Conservation (phyloP, 2,888 invertebrate species). For the Chironomus riparius region DNA sequence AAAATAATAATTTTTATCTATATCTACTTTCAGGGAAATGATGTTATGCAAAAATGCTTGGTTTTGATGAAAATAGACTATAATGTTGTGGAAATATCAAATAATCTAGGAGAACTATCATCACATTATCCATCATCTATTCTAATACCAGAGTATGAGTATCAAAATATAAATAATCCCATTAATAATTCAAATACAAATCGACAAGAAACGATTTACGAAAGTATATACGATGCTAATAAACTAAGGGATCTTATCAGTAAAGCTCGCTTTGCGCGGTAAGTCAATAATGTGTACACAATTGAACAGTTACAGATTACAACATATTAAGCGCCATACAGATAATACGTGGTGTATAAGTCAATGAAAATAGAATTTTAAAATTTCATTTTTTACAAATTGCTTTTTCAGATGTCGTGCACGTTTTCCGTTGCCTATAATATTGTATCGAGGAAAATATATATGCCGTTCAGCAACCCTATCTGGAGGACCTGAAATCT, state of each 20-base stretch:
- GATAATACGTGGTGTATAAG: background rate
- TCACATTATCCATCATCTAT: slow-evolving; percentile 62
- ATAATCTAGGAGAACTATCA: slow-evolving; percentile 56
- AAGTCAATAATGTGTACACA: slow-evolving; percentile 17
- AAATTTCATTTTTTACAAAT: background rate
- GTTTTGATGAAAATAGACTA: slow-evolving; percentile 59
- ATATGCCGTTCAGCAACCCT: slow-evolving; percentile 67
- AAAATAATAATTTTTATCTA: slow-evolving; percentile 10
- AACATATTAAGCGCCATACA: background rate
- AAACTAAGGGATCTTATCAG: slow-evolving; percentile 55
- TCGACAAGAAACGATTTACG: slow-evolving; percentile 48
- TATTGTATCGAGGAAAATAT: slow-evolving; percentile 62
- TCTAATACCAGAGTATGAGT: slow-evolving; percentile 54
- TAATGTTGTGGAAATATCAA: slow-evolving; percentile 53
- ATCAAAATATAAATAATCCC: slow-evolving; percentile 30
- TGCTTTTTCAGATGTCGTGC: slow-evolving; percentile 51
- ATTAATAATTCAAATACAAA: background rate
- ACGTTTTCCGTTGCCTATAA: slow-evolving; percentile 67
- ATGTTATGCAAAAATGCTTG: slow-evolving; percentile 53
- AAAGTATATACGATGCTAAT: slow-evolving; percentile 48
- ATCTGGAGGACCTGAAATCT: slow-evolving; percentile 64
- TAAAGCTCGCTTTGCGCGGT: slow-evolving; percentile 57
- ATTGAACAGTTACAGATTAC: background rate
- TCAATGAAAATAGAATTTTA: background rate
- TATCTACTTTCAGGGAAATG: slow-evolving; percentile 45